These are phyloP conservation scores for Arremon aurantiirostris DNA, from an alignment of 2,797 vertebrate genomes.

Conservation along the genomic window DNA sequence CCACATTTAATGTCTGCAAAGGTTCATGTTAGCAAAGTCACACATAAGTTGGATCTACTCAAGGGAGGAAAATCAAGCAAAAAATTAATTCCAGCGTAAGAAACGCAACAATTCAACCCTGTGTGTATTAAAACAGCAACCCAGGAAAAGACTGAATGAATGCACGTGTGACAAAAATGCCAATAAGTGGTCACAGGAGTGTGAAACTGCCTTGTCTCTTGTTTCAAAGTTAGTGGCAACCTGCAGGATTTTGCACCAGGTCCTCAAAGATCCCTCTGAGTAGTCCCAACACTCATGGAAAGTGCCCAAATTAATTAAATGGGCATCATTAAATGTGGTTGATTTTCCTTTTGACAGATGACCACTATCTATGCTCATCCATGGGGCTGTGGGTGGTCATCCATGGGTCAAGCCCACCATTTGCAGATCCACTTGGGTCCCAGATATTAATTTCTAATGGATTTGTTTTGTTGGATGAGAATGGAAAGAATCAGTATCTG, in stretches of 20 bases:
- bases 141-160: not conserved
- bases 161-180: not conserved
- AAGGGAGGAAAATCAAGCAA: slow-evolving; percentile 12
- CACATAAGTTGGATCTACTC: not conserved
- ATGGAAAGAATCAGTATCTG: not conserved
- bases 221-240: not conserved
- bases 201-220: not conserved
- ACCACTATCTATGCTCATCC: not conserved
- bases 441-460: not conserved
- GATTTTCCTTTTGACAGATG: not conserved
- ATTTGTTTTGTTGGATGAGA: not conserved
- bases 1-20: not conserved
- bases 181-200: not conserved
- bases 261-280: not conserved
- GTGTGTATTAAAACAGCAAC: not conserved
- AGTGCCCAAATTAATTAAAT: not conserved
- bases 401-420: not conserved
- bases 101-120: not conserved
- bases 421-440: not conserved
- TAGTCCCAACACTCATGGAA: not conserved
- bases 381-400: not conserved
- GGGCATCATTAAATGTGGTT: not conserved
- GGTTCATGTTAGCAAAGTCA: not conserved
- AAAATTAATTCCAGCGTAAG: not conserved
- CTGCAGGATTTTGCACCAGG: not conserved